Base-by-base conservation (phyloP, 1,140 invertebrate species). In the Portunus trituberculatus region DNA sequence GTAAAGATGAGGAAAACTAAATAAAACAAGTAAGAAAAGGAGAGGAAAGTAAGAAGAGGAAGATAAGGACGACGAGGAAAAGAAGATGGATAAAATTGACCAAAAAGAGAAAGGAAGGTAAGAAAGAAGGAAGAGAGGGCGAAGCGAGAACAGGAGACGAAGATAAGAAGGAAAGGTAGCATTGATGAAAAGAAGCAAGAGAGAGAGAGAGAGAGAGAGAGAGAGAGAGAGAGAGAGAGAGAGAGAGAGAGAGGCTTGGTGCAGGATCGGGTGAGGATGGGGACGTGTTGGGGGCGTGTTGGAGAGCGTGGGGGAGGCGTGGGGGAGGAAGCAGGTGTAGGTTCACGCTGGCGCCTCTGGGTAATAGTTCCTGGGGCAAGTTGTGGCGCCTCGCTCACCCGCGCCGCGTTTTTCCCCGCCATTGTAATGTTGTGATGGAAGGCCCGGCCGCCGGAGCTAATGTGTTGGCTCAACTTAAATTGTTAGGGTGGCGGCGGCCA, bases 381-480 rank as follows among this genome's bases (percentile, higher is more conserved):
- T 76, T 76, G 84, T 87, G 39, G 84, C 84, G 39, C 14, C 84
- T 46, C 31, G 84, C 31, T 32, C 39, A 87, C 12, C 28, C 28
- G 31, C 4, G 12, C 31, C 84, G 45, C 48, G 45, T 90, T 90
- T 90, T 90, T 28, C 12, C n/a, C 32, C 88, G 8, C 32, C 48
- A 48, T 90, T 90, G 45, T 90, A 90, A 90, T 90, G 88, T 90
- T 45, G 10, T 90, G 88, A 90, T 90, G 88, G 31, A 90, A 90
- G 45, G 88, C 20, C 88, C 48, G 39, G 20, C 88, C 45, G 31
- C 88, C 88, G n/a, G 39, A 45, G 45, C 39, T 90, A 90, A 90
- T 90, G 39, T 46, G 88, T 90, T 90, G 88, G 32, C 48, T 48
- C 88, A 90, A 90, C 88, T 90, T 90, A 90, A 90, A 90, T 90